Evolutionary conservation across 2,113 vertebrate genomes (phyloP), one percentile per base, ranked within the genome.

Genomic region (Charina bottae): DNA sequence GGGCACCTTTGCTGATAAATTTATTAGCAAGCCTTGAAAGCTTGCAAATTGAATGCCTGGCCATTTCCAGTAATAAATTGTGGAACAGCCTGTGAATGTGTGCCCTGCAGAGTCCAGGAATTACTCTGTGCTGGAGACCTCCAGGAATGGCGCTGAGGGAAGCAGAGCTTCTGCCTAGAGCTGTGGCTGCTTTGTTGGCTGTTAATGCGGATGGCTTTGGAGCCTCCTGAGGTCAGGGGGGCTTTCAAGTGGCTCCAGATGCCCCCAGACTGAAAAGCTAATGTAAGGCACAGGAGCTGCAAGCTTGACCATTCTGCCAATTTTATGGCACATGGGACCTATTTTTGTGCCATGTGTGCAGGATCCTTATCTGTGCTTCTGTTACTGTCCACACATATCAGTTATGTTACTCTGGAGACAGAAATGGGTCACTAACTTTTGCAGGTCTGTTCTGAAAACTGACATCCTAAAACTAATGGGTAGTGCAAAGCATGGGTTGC

Each of bases 1-100:
- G 97, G 98, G 98, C 98, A 98, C 98, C 98, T 98, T 98, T 97
- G 96, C 96, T 95, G 97, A 96, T 97, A 97, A 98, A 98, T 98
- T 97, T 98, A 98, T 99, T 98, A 98, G 97, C 97, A 97, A 96
- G 97, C 97, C 84, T 96, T 97, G 96, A 97, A 97, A 97, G 97
- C 98, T 97, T 98, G 97, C 98, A 97, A 98, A 98, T 98, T 97
- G 98, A 98, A 97, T 97, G 97, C 97, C 97, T 98, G 97, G 96
- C 97, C 97, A 97, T 98, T 98, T 97, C 97, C 97, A 97, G 97
- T 97, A 98, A 98, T 98, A 98, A 97, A 98, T 98, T 97, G 97
- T 97, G 97, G 98, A 98, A 98, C 97, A 97, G 97, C 96, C 97
- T 95, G 94, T 98, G 97, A 97, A 98, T 98, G 98, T 98, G 97